Percentiles rank a stretch among this genome's conserved stretches.
These are phyloP conservation scores for Rhagonycha fulva DNA, from an alignment of 2,888 invertebrate species.

Conservation along the genomic window DNA sequence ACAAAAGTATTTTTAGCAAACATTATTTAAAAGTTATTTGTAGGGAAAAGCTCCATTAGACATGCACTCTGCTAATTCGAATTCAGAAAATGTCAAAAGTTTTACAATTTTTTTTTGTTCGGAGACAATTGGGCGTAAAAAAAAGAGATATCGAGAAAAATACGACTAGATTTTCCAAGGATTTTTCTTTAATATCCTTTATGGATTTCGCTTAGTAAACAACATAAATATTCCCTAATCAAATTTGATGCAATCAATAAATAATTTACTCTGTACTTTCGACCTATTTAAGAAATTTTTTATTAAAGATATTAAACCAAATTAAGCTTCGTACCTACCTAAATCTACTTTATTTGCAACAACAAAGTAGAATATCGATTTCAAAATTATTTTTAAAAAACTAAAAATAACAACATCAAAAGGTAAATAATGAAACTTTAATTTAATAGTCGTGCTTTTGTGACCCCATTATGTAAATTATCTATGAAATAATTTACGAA, in stretches of 20 bases:
- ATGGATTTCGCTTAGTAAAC: background rate
- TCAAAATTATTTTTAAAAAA: background rate
- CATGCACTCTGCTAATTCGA: background rate
- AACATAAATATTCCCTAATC: background rate
- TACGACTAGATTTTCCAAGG: background rate
- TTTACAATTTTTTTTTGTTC: background rate
- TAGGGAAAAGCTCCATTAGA: background rate
- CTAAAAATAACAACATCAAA: background rate
- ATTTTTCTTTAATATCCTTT: background rate
- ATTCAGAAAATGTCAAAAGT: background rate
- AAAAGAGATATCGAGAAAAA: background rate
- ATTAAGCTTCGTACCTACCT: too few species aligned
- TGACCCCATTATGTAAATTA: background rate
- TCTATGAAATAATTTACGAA: background rate
- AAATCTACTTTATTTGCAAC: background rate
- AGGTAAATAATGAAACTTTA: background rate
- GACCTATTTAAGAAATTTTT: background rate
- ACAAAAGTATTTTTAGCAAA: background rate
- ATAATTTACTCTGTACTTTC: background rate
- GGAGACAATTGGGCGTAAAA: background rate
- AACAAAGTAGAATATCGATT: background rate
- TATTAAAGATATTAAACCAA: background rate
- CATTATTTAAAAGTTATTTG: background rate
- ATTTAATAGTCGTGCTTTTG: background rate
- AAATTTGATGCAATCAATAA: background rate